Base-by-base conservation (phyloP, 2,888 invertebrate species). In the Drosophila birchii region DNA sequence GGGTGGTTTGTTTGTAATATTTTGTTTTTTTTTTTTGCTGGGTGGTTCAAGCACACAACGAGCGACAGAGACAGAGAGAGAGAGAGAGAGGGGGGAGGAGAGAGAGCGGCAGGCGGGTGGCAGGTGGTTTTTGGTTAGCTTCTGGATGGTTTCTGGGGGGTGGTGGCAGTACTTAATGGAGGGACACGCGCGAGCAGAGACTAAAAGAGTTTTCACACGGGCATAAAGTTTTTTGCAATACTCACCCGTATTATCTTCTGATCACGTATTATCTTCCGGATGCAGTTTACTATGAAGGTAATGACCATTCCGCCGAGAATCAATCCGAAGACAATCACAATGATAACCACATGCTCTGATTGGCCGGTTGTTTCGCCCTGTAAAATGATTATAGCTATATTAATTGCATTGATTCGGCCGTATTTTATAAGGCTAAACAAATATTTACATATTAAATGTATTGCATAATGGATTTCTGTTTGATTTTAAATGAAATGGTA, bases 271-370 rank as follows among this genome's bases (percentile, higher is more conserved):
- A 98, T 94, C 91, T 98, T 98, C 81, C 96, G 94, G 78, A 96
- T 94, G 92, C 98, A 98, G 90, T 97, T 97, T 93, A 96, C 96
- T 76, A 97, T 94, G 92, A 98, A 97, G 45, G 97, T 96, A 90
- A 96, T 95, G 90, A 96, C 96, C 96, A 98, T 97, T 34, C 97
- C 97, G 45, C 96, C 95, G 60, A 98, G 94, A 76, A 98, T 97
- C 66, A 97, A 93, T 26, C 96, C 96, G 92, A 98, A 98, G 67
- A 98, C 96, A 34, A 97, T 95, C 90, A 98, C 94, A 78, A 98
- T 98, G 86, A 97, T 96, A 91, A 96, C 93, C 90, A 98, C 96
- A 91, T 97, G 96, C 78, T 95, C 95, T 12, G 95, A 94, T 78
- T 94, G 94, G 66, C 88, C 77, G 72, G 80, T 76, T 58, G 83